phyloP scores from a whole-genome alignment of 2,113 vertebrate species.

The Ginglymostoma cirratum region DNA sequence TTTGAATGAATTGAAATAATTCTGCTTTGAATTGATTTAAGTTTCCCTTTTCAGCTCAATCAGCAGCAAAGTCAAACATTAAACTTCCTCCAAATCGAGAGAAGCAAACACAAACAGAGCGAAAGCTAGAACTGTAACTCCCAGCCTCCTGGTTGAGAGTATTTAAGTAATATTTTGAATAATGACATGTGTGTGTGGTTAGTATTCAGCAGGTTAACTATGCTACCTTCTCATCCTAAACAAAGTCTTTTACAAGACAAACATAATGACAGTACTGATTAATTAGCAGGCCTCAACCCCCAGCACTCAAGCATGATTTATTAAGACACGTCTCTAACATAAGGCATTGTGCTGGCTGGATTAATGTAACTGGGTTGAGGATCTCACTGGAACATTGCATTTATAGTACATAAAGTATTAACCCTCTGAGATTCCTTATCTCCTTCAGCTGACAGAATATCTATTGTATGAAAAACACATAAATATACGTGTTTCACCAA shows the following conservation, averaged over 20 bases:
- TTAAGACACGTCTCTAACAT: slow-evolving; percentile 68
- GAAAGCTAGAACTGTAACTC: background rate
- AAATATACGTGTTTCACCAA: slow-evolving; percentile 55
- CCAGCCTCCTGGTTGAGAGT: background rate
- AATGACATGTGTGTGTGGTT: slow-evolving; percentile 44
- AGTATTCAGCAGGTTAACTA: slow-evolving; percentile 67
- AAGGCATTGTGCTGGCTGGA: slow-evolving; percentile 72
- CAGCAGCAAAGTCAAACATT: background rate
- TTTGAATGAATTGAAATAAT: background rate
- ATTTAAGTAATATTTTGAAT: slow-evolving; percentile 29
- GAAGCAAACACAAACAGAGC: background rate
- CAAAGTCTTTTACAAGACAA: slow-evolving; percentile 74
- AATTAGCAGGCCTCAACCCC: slow-evolving; percentile 69
- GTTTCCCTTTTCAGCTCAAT: background rate
- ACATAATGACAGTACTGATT: slow-evolving; percentile 78
- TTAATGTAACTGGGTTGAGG: slow-evolving; percentile 69
- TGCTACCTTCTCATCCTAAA: slow-evolving; percentile 66
- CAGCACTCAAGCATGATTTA: slow-evolving; percentile 75
- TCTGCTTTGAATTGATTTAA: background rate
- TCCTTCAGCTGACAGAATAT: slow-evolving; percentile 67
- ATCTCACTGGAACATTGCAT: slow-evolving; percentile 61
- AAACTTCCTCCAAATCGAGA: background rate
- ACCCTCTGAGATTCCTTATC: slow-evolving; percentile 65
- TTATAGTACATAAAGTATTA: slow-evolving; percentile 60
- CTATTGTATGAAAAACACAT: slow-evolving; percentile 61